These are phyloP conservation scores for Sciaenops ocellatus DNA, from an alignment of 2,797 vertebrate genomes.

Conservation along the genomic window DNA sequence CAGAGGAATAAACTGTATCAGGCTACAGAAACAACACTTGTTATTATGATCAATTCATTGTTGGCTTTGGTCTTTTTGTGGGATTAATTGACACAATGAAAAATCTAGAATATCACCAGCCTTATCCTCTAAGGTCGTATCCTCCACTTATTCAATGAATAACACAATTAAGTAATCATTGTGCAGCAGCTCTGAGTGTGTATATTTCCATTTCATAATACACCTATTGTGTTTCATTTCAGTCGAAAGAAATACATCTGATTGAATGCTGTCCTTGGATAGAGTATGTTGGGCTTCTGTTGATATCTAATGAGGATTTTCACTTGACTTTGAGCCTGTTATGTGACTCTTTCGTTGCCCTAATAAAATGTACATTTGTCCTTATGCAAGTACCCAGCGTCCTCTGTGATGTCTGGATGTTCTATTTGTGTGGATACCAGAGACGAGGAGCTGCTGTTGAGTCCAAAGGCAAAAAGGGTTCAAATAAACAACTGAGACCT, in stretches of 20 bases:
- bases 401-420: conserved; percentile 49
- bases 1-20: conserved; percentile 3
- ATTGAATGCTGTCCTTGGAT: conserved; percentile 6
- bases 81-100: conserved; percentile 11
- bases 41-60: not conserved
- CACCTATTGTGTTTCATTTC: conserved; percentile 31
- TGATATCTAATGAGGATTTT: conserved; percentile 15
- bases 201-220: conserved; percentile 25
- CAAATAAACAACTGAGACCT: conserved; percentile 38
- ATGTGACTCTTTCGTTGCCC: not conserved
- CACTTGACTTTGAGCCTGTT: conserved; percentile 24
- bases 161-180: conserved; percentile 22
- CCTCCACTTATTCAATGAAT: conserved; percentile 21
- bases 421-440: conserved; percentile 25
- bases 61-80: conserved; percentile 7
- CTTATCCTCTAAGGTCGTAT: conserved; percentile 14
- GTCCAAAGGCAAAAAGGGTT: conserved; percentile 51
- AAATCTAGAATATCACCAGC: not conserved
- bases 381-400: not conserved
- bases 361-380: conserved; percentile 42
- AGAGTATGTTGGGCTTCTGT: conserved; percentile 11
- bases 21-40: conserved; percentile 9
- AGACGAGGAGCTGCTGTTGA: conserved; percentile 15
- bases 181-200: conserved; percentile 9
- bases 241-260: conserved; percentile 15